Base-by-base conservation (phyloP, 2,113 vertebrate genomes). In the Callospermophilus lateralis region DNA sequence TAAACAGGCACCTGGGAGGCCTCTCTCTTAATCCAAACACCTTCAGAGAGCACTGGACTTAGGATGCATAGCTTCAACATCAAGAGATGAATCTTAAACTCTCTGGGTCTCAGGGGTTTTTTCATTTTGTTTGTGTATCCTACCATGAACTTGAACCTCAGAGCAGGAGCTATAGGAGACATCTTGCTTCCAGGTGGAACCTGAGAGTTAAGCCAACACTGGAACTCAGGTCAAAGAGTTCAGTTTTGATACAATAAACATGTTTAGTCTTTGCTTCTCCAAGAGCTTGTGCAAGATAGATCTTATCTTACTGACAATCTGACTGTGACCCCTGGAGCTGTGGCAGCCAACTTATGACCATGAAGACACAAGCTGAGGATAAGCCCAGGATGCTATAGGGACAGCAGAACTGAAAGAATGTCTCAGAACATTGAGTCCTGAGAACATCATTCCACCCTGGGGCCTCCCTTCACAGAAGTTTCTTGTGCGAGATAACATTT, bases 191-290 rank as follows among this genome's bases (percentile, higher is more conserved):
- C 34, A 20, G 2, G 63, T 11, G 48, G 45, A 91, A 74, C 10
- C 79, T 61, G 55, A 80, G 73, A 95, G 63, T 96, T 81, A 95
- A 91, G 45, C 13, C 68, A 78, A 7, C 24, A 10, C 26, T 61
- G 48, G 61, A 61, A 24, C 48, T 72, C 74, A 19, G 70, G 53
- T 84, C 7, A 90, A 74, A 55, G 1, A n/a, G 10, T 37, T 65
- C 15, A 8, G 24, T 51, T 10, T 3, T 70, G 15, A 37, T 32
- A 8, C 67, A 65, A 9, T 77, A 48, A 67, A 53, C 20, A 37
- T 48, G 11, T 4, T 85, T 77, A 45, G 13, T 63, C 77, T 58
- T 48, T 32, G 51, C 70, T 83, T 89, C 61, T 79, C 26, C 39
- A 48, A 73, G 58, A 76, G 48, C 19, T 26, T 42, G 32, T 32